Percentiles rank a stretch among this genome's conserved stretches.
These are phyloP conservation scores for Drosophila testacea DNA, from an alignment of 2,888 invertebrate species.

Conservation along the genomic window DNA sequence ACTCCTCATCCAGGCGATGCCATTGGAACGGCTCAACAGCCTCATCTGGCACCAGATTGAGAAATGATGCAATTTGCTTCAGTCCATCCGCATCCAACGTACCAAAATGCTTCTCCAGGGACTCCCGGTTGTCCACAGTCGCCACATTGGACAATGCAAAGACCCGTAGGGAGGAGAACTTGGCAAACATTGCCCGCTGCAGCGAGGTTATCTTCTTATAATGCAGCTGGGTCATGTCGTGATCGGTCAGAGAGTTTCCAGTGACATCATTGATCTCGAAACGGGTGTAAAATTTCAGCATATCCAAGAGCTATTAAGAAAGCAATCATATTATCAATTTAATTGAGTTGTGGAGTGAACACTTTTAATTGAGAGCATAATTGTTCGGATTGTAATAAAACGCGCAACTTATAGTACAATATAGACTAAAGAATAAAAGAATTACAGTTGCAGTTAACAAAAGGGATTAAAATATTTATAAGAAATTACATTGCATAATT, in stretches of 20 bases:
- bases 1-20: constrained; percentile 92
- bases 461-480: too few relatives aligned
- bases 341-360: too few relatives aligned
- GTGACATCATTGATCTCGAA: constrained; percentile 99
- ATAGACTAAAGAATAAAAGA: too few relatives aligned
- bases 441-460: too few relatives aligned
- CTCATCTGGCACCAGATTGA: constrained; percentile 94
- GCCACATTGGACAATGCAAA: constrained; percentile 98
- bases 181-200: constrained; percentile 97
- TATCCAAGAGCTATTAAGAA: constrained; percentile 92
- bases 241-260: constrained; percentile 96
- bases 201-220: constrained; percentile 96
- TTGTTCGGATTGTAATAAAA: too few relatives aligned
- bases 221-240: constrained; percentile 97
- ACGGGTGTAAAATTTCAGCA: constrained; percentile 97
- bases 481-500: too few relatives aligned
- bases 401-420: too few relatives aligned
- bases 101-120: constrained; percentile 91
- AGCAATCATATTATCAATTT: neutral
- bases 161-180: constrained; percentile 93
- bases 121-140: constrained; percentile 95
- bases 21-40: constrained; percentile 88
- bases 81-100: constrained; percentile 90
- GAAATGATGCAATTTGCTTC: constrained; percentile 93
- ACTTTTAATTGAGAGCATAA: too few relatives aligned